Evolutionary conservation across 2,113 vertebrate species (phyloP).

Genomic region (Tachuris rubrigastra): DNA sequence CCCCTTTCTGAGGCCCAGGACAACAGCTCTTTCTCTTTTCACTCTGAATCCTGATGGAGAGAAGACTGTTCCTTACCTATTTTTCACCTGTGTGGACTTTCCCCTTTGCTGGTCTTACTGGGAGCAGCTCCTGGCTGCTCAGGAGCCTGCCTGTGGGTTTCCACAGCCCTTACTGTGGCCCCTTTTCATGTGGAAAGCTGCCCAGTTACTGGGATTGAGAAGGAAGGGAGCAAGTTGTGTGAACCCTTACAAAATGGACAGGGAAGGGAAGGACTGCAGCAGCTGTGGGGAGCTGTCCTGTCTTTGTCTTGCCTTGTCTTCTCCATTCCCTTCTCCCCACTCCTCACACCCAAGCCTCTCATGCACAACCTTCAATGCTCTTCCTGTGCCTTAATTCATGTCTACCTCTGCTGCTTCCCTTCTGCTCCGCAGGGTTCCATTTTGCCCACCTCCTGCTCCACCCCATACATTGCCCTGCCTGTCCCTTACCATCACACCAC

Average conservation of each 20-base stretch:
- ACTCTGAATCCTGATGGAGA: not conserved
- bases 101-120: not conserved
- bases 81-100: not conserved
- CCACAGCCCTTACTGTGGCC: not conserved
- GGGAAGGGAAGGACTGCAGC: not conserved
- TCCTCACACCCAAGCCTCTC: not conserved
- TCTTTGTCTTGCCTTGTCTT: not conserved
- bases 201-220: not conserved
- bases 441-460: not conserved
- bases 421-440: not conserved
- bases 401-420: not conserved
- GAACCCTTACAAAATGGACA: not conserved
- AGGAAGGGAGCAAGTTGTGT: not conserved
- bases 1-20: not conserved
- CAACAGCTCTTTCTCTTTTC: not conserved
- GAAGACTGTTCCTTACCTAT: not conserved
- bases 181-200: not conserved
- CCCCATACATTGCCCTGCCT: not conserved
- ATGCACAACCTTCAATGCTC: not conserved
- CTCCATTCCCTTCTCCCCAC: fast-evolving
- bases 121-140: not conserved
- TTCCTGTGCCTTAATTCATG: not conserved
- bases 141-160: too few relatives aligned
- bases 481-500: not conserved
- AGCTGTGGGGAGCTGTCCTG: not conserved